Evolutionary conservation across 2,113 vertebrate species (phyloP), one percentile per base, ranked within the genome.

Genomic region (Thalassoma bifasciatum): DNA sequence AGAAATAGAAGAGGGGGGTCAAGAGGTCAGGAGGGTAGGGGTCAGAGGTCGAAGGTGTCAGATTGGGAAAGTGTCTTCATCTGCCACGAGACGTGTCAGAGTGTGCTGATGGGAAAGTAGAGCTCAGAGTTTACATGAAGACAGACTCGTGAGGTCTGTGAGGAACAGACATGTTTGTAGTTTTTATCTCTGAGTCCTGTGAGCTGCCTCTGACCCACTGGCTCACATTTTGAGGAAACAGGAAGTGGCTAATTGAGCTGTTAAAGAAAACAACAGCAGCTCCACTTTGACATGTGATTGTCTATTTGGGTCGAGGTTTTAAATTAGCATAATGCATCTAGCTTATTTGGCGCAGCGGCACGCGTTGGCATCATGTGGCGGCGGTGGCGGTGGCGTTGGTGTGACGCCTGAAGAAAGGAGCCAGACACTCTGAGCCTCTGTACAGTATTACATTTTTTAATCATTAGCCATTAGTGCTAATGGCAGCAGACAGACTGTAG

Each of bases 381-480:
- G 44, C 9, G 69, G 68, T 2, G 1, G 44, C 9, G 69, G 68
- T 2, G 61, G 77, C 30, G 30, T 30, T 30, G 30, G 30, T 54
- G 46, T 67, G 84, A 40, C 30, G 61, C 71, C 64, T 66, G 3
- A 71, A 61, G 67, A 49, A 49, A n/a, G 17, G 51, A 19, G 70
- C 79, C 81, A 88, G 86, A 83, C 83, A 36, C 62, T 16, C 37
- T n/a, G 19, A 10, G 63, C 53, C 72, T 79, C 71, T 1, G 10
- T 71, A 54, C 78, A 30, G 67, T 50, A 67, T 82, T 85, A 84
- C 44, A 42, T 12, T 60, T 69, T 84, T 82, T 88, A 87, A 90
- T 93, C 89, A 92, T 89, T 89, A 91, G 89, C 88, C 81, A 85
- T 89, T 90, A 91, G 58, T 0, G 77, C 82, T 89, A 76, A 89